Percentiles rank a stretch among this genome's conserved stretches.
These are phyloP conservation scores for Danio jaintianensis DNA, from an alignment of 2,797 vertebrate species.

Conservation along the genomic window DNA sequence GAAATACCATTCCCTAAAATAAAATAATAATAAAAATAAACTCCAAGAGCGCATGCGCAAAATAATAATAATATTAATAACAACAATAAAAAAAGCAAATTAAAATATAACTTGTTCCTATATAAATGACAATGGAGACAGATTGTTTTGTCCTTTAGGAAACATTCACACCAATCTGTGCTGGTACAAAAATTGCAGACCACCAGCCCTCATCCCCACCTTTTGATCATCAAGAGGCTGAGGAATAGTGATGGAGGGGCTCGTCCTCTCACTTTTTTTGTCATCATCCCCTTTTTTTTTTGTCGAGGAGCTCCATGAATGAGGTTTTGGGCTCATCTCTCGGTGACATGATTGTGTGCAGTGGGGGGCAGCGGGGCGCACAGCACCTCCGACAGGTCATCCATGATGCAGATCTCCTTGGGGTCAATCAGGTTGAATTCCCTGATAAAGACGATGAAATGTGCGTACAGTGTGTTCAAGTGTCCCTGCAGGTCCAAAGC, in stretches of 20 bases:
- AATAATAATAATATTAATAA: conserved; percentile 65
- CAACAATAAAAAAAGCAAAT: conserved; percentile 59
- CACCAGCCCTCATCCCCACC: conserved; percentile 62
- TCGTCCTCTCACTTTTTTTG: conserved; percentile 54
- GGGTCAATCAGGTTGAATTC: conserved; percentile 98
- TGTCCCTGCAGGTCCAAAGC: conserved; percentile 96
- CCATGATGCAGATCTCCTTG: conserved; percentile 98
- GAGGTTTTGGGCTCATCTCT: conserved; percentile 90
- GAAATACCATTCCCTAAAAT: conserved; percentile 59
- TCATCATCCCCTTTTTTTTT: conserved; percentile 55
- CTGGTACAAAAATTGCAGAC: conserved; percentile 75
- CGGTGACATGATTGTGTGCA: conserved; percentile 96
- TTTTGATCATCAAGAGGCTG: conserved; percentile 66
- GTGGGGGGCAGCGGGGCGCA: conserved; percentile 85
- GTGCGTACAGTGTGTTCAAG: conserved; percentile 96
- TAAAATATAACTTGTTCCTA: conserved; percentile 77
- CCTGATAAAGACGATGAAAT: conserved; percentile 98
- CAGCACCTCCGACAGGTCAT: conserved; percentile 96
- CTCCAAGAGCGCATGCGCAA: conserved; percentile 54
- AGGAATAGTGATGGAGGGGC: conserved; percentile 71
- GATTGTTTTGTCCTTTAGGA: conserved; percentile 69
- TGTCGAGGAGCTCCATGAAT: neutral
- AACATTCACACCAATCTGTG: conserved; percentile 79
- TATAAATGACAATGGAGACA: conserved; percentile 77
- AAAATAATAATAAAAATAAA: conserved; percentile 61